Evolutionary conservation across 2,113 vertebrate genomes (phyloP).

Genomic region (Myotis yumanensis): DNA sequence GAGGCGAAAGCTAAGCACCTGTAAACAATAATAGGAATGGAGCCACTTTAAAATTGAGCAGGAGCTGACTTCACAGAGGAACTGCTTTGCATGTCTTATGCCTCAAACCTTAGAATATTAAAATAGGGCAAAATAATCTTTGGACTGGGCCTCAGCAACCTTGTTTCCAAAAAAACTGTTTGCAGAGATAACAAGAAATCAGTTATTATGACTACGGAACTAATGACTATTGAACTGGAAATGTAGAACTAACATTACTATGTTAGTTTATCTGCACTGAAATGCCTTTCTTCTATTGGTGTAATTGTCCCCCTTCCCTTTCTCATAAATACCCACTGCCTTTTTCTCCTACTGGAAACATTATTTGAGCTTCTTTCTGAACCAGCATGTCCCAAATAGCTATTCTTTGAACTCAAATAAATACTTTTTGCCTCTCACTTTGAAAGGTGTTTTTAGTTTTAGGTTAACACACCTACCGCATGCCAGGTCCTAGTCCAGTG

Average conservation of each 20-base stretch:
- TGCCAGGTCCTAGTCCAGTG: neutral
- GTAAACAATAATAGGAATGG: neutral
- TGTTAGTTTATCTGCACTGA: neutral
- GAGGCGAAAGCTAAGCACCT: neutral
- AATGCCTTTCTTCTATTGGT: neutral
- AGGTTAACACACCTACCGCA: neutral
- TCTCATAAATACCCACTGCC: neutral
- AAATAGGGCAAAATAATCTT: neutral
- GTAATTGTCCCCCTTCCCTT: neutral
- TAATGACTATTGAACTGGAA: neutral
- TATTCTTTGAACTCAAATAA: neutral
- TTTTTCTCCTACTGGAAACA: neutral
- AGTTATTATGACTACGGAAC: neutral
- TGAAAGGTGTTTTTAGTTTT: neutral
- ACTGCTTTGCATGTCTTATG: neutral
- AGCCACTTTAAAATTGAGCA: neutral
- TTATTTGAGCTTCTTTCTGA: neutral
- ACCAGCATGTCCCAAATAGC: neutral
- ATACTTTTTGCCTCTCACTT: neutral
- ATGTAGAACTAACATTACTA: neutral
- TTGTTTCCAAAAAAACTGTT: neutral
- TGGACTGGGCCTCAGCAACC: neutral
- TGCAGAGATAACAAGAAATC: neutral
- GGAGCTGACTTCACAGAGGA: neutral
- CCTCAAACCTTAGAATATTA: neutral